A percentile compares a stretch with the other conserved stretches of the same genome.
Evolutionary conservation across 92 coral and sea anemone species (phyloP).

Genomic region (Siderastrea siderea): DNA sequence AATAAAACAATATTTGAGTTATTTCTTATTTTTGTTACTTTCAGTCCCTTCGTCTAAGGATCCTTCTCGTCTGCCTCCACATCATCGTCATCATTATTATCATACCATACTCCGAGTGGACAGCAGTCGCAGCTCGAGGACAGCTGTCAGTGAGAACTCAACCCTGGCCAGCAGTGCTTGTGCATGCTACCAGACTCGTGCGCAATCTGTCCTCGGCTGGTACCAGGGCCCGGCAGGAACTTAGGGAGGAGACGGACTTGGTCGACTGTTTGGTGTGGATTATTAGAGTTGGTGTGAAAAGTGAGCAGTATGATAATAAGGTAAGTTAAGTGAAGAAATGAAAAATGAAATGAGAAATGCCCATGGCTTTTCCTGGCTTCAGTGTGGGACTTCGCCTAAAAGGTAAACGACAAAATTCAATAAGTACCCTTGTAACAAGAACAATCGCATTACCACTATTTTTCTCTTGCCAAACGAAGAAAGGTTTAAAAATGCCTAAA

Average conservation of each 20-base stretch:
- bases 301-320: slow-evolving; percentile 74
- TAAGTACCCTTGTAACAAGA: too few species aligned
- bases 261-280: slow-evolving; percentile 94
- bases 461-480: too few species aligned
- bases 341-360: background rate
- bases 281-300: slow-evolving; percentile 79
- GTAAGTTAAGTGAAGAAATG: slow-evolving; percentile 32
- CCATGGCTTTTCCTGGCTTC: background rate
- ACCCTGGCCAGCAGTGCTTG: slow-evolving; percentile 89
- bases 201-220: slow-evolving; percentile 98
- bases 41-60: slow-evolving; percentile 84
- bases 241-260: slow-evolving; percentile 90
- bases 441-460: too few species aligned
- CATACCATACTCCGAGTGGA: slow-evolving; percentile 94
- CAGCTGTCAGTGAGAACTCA: slow-evolving; percentile 71
- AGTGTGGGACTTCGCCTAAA: background rate
- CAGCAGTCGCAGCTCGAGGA: slow-evolving; percentile 82
- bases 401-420: background rate
- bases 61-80: slow-evolving; percentile 87
- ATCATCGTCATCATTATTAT: slow-evolving; percentile 88
- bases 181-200: slow-evolving; percentile 90
- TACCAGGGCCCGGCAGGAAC: slow-evolving; percentile 86
- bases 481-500: too few species aligned
- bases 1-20: too few species aligned
- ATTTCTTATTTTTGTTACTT: background rate